Evolutionary conservation across 2,797 vertebrate species (phyloP).

Genomic region (Syngnathus rostellatus): DNA sequence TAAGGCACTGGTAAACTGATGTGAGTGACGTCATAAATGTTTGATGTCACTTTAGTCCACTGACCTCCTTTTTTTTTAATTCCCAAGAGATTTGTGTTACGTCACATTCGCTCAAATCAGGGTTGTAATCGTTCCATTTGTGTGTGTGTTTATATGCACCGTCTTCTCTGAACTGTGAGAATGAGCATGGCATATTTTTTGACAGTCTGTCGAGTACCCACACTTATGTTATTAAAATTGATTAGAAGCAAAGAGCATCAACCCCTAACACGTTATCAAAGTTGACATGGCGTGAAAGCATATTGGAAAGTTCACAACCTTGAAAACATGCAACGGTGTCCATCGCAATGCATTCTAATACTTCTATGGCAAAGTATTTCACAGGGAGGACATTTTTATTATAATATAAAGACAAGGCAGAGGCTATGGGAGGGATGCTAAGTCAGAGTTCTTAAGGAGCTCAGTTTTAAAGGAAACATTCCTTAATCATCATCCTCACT

Average conservation of each 20-base stretch:
- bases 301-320: not conserved
- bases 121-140: constrained; percentile 8
- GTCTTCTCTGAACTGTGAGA: constrained; percentile 24
- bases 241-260: not conserved
- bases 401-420: too few relatives aligned
- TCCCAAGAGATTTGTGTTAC: constrained; percentile 49
- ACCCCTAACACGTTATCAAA: not conserved
- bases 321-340: not conserved
- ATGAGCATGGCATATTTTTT: not conserved
- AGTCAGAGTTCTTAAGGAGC: too few relatives aligned
- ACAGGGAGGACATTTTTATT: too few relatives aligned
- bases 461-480: too few relatives aligned
- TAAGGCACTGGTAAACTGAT: constrained; percentile 15
- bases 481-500: too few relatives aligned
- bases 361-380: not conserved
- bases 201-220: not conserved
- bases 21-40: constrained; percentile 56
- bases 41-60: constrained; percentile 59
- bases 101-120: constrained; percentile 25
- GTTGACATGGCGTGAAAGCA: not conserved
- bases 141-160: not conserved
- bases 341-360: not conserved
- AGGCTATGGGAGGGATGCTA: too few relatives aligned
- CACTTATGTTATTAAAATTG: not conserved
- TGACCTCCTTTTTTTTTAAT: constrained; percentile 59